These are phyloP conservation scores for Drosophila tsacasi DNA, from an alignment of 1,140 invertebrate genomes.

Conservation along the genomic window DNA sequence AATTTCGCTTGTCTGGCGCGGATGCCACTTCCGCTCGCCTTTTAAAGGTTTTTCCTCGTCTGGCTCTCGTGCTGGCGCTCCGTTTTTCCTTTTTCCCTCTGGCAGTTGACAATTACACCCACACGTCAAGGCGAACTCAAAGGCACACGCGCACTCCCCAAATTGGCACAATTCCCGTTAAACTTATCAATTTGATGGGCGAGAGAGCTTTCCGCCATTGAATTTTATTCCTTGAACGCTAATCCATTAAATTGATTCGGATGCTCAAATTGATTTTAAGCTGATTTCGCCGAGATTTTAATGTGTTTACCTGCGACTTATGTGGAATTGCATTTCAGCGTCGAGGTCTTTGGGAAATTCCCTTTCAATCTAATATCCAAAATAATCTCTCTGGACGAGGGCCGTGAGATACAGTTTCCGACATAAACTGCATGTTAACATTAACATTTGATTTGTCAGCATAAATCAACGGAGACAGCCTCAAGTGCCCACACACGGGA, in stretches of 20 bases:
- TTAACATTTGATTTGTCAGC: conserved; percentile 77
- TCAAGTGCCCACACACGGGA: conserved; percentile 68
- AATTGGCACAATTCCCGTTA: conserved; percentile 80
- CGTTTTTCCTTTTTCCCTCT: conserved; percentile 11
- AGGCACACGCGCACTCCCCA: conserved; percentile 36
- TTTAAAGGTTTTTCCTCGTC: conserved; percentile 55
- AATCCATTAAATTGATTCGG: conserved; percentile 81
- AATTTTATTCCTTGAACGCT: conserved; percentile 63
- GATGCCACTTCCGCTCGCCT: conserved; percentile 60
- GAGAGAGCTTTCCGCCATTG: conserved; percentile 35
- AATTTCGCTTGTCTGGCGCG: conserved; percentile 77
- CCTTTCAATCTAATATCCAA: conserved; percentile 13
- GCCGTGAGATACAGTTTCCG: conserved; percentile 45
- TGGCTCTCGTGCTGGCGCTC: not conserved
- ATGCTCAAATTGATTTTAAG: conserved; percentile 78
- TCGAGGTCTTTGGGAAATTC: conserved; percentile 8
- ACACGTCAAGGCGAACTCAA: not conserved
- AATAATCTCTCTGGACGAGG: conserved; percentile 24
- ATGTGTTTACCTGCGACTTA: conserved; percentile 61
- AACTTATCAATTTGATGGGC: conserved; percentile 81
- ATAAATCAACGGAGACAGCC: conserved; percentile 64
- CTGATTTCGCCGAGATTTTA: conserved; percentile 65
- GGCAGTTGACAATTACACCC: conserved; percentile 57
- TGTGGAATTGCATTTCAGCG: conserved; percentile 47
- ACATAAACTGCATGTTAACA: conserved; percentile 67